Evolutionary conservation across 2,113 vertebrate genomes (phyloP), one percentile per base, ranked within the genome.

Genomic region (Cettia cetti): DNA sequence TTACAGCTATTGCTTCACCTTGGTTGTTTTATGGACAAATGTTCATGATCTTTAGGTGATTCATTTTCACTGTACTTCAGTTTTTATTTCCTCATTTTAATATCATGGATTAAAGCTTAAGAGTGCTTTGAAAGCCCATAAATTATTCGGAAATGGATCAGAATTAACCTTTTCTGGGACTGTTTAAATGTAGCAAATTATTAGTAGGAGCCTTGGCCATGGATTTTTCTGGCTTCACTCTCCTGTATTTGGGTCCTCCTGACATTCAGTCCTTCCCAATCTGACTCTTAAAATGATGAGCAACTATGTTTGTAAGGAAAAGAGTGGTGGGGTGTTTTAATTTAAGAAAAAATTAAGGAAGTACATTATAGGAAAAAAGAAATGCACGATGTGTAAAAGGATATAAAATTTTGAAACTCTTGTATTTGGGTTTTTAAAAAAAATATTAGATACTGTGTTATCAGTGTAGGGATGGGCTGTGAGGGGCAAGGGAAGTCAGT

Each of bases 51-150:
- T 42, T 93, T 56, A 33, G 70, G 47, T 56, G 56, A 89, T 92
- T 96, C 92, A 82, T 95, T 92, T 91, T 75, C 93, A 92, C 92
- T 71, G 23, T 94, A 76, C 77, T 93, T 96, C 76, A 89, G 22
- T 60, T 90, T 90, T 83, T 80, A 52, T 92, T 95, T 94, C 76
- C 53, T 84, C 90, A 92, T 95, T 84, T 86, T 81, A 89, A 59
- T 74, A 64, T 35, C 90, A 59, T 64, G 39, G 39, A 17, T 89
- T 57, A 66, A 68, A 79, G 63, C 66, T 89, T 77, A 69, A 69
- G 28, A 91, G 44, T 59, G 60, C 53, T 78, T 53, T 82, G 64
- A 93, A 83, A 93, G 33, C 49, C 65, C 53, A 6, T 84, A 66
- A 90, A 61, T 76, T 80, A 60, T 74, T 84, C 37, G 69, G 61